Percentiles rank a stretch among this genome's conserved stretches.
phyloP scores from a whole-genome alignment of 2,113 vertebrate species.

The Engystomops pustulosus region DNA sequence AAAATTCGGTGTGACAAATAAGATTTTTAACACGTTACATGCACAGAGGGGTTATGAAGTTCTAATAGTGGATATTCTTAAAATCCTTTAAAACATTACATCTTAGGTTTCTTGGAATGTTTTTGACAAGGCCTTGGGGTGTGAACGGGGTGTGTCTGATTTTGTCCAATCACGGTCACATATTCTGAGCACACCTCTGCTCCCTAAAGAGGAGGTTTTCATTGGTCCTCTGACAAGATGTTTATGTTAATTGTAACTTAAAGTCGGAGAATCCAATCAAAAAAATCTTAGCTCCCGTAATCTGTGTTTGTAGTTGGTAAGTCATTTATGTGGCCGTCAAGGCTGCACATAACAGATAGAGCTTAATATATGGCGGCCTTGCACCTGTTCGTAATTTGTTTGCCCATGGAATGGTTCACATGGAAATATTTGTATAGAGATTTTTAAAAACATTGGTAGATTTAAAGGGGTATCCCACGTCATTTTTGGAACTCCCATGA shows the following conservation, averaged over 20 bases:
- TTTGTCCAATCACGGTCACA: neutral
- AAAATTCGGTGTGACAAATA: too few relatives aligned
- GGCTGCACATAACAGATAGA: neutral
- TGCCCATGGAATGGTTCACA: neutral
- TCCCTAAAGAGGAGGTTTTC: neutral
- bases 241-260: neutral
- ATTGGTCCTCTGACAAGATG: neutral
- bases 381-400: slow-evolving; percentile 11
- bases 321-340: neutral
- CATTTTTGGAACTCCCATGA: too few relatives aligned
- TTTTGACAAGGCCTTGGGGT: neutral
- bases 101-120: neutral
- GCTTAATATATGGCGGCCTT: neutral
- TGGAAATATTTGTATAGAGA: neutral
- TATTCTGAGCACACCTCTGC: neutral
- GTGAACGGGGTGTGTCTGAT: neutral
- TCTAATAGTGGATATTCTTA: too few relatives aligned
- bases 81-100: too few relatives aligned
- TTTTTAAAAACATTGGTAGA: too few relatives aligned
- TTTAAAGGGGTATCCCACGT: too few relatives aligned
- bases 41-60: too few relatives aligned
- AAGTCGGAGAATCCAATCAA: neutral
- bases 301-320: neutral
- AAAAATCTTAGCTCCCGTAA: neutral
- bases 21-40: too few relatives aligned